Evolutionary conservation across 2,888 invertebrate species (phyloP), one percentile per base, ranked within the genome.

Genomic region (Unio pictorum): DNA sequence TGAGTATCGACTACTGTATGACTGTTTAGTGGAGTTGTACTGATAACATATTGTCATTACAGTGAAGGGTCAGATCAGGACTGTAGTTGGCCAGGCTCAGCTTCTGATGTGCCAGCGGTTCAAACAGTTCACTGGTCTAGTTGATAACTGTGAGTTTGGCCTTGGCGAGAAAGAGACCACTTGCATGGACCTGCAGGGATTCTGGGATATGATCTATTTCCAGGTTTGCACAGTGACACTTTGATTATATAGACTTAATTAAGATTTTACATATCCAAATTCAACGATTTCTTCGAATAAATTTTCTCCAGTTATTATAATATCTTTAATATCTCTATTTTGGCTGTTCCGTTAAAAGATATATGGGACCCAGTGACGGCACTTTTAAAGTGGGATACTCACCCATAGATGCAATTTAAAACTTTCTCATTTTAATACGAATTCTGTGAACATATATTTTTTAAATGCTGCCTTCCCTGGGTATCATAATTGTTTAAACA

Each of bases 121-220:
- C 72, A 87, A 87, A 69, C 91, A 91, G 82, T 91, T 91, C 78
- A 70, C 71, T 64, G 89, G 89, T 11, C 83, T 91, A 23, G 87
- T 91, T 57, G 90, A 91, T 74, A 86, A 90, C 78, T 91, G 91
- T 78, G 90, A 91, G 78, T 87, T 87, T 66, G 83, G 86, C 23
- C 80, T 78, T 20, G 91, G 91, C 3, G 90, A 90, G 71, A 89
- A 90, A 67, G 85, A 86, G 72, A 89, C 88, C 4, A 89, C 88
- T 11, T 86, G 86, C 62, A 81, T 84, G 20, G 91, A 91, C 77
- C 81, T 91, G 6, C 89, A 90, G 71, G 91, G 91, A 28, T 91
- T 91, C 83, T 91, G 91, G 91, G 91, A 91, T 65, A 91, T 91
- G 90, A 83, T 91, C 55, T 90, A 88, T 76, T 87, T 85, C 71